These are phyloP conservation scores for Ophiothrix spiculata DNA, from an alignment of 35 echinoderm and acorn worm species.

Conservation along the genomic window DNA sequence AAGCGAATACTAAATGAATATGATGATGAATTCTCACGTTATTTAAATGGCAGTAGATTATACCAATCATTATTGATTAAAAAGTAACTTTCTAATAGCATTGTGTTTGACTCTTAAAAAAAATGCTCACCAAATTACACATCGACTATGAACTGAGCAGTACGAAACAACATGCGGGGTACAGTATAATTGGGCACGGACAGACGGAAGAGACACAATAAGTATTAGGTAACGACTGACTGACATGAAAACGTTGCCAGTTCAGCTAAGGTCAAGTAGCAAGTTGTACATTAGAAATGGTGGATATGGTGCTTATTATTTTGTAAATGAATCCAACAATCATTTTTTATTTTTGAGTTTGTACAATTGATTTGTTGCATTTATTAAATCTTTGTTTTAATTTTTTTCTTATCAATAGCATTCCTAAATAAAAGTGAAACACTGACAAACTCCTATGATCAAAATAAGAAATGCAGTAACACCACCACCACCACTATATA, in stretches of 20 bases:
- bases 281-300: not conserved
- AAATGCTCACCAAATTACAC: not conserved
- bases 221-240: not conserved
- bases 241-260: not conserved
- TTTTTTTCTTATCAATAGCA: not conserved
- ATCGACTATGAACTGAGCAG: not conserved
- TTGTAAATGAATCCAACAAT: not conserved
- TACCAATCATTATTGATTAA: not conserved
- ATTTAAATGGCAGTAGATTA: not conserved
- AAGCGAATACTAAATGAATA: too few relatives aligned
- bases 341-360: not conserved
- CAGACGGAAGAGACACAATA: slow-evolving; percentile 1
- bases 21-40: not conserved
- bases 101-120: not conserved
- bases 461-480: not conserved
- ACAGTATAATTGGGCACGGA: slow-evolving; percentile 9
- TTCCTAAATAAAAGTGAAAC: not conserved
- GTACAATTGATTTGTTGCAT: not conserved
- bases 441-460: not conserved
- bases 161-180: not conserved
- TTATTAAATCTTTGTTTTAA: not conserved
- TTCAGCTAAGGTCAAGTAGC: not conserved
- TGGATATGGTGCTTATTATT: not conserved
- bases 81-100: not conserved
- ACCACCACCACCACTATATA: not conserved